Conservation (phyloP, 1,140 invertebrate genomes). For the Drosophila erecta region DNA sequence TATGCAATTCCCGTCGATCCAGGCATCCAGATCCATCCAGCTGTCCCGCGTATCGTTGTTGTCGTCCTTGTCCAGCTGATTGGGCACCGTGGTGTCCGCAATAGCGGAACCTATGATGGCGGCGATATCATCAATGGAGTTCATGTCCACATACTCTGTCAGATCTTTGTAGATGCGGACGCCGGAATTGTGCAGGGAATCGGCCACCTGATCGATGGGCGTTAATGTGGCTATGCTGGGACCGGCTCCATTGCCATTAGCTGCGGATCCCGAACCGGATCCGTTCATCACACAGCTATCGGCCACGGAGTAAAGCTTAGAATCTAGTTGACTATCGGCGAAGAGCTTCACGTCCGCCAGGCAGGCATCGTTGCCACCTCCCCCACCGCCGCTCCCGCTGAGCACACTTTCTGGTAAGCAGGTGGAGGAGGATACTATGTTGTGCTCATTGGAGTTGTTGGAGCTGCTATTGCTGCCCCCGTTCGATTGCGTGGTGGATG, state of each 20-base stretch:
- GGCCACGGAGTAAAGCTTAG: conserved; percentile 87
- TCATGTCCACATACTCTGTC: conserved; percentile 88
- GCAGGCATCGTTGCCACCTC: conserved; percentile 63
- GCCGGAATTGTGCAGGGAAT: conserved; percentile 84
- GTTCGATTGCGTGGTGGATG: conserved; percentile 65
- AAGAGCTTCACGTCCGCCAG: conserved; percentile 85
- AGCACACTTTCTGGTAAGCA: conserved; percentile 86
- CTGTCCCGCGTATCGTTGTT: conserved; percentile 88
- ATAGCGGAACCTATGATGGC: conserved; percentile 95
- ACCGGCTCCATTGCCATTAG: conserved; percentile 25
- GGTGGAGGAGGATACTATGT: conserved; percentile 88
- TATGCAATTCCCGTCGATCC: conserved; percentile 91
- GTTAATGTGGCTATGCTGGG: conserved; percentile 59
- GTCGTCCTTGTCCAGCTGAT: conserved; percentile 88
- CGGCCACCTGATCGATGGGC: conserved; percentile 82
- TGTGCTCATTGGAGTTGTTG: conserved; percentile 85
- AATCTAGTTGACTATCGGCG: conserved; percentile 86
- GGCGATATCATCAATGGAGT: conserved; percentile 92
- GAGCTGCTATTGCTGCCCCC: conserved; percentile 39
- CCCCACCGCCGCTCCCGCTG: conserved; percentile 63
- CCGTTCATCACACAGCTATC: conserved; percentile 85
- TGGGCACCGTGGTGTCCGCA: conserved; percentile 92
- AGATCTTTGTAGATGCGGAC: conserved; percentile 84
- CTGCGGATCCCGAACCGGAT: background rate
- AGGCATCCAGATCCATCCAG: conserved; percentile 93